Base-by-base conservation (phyloP, 2,797 vertebrate genomes). In the Hydrolagus colliei region DNA sequence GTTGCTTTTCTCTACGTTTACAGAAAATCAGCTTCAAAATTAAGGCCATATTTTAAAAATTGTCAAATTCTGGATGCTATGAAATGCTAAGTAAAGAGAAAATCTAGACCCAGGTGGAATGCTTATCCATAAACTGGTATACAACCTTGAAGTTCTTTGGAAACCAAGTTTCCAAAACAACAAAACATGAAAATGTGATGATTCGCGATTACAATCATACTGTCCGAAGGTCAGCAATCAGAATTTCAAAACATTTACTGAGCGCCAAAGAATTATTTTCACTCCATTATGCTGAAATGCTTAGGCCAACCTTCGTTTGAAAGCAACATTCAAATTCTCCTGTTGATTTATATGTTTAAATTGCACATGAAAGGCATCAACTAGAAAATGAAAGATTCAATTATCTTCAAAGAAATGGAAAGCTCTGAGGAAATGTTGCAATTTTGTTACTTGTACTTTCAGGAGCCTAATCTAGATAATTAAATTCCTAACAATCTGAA, bases 381-480 rank as follows among this genome's bases (percentile, higher is more conserved):
- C 18, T 79, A 62, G 5, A 32, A 79, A 13, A 22, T 78, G 14
- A 22, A 63, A 62, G 0, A 63, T 62, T 13, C n/a, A 22, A 62
- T 63, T 79, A 63, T 63, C 41, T 52, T 79, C 6, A 76, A 20
- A 16, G 10, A 16, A 79, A 79, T 27, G n/a, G 59, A 63, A 79
- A 77, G 16, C 52, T 77, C 41, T n/a, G 11, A 62, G 52, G 4
- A 11, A 62, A 61, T 62, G 9, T 13, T 63, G 61, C 61, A 27
- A 80, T 80, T 80, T 65, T 67, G 78, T 13, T 8, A 35, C 78
- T 80, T 80, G 27, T 80, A 80, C 13, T 80, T 67, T 80, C 14
- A 67, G 65, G 41, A 20, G 74, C 16, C 18, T 80, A 80, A 35
- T 32, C 27, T 67, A 65, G 35, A 22, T 67, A 80, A 67, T 80